A percentile compares a stretch with the other conserved stretches of the same genome.
These are phyloP conservation scores for Pachyseris speciosa DNA, from an alignment of 64 coral and sea anemone genomes.

Conservation along the genomic window DNA sequence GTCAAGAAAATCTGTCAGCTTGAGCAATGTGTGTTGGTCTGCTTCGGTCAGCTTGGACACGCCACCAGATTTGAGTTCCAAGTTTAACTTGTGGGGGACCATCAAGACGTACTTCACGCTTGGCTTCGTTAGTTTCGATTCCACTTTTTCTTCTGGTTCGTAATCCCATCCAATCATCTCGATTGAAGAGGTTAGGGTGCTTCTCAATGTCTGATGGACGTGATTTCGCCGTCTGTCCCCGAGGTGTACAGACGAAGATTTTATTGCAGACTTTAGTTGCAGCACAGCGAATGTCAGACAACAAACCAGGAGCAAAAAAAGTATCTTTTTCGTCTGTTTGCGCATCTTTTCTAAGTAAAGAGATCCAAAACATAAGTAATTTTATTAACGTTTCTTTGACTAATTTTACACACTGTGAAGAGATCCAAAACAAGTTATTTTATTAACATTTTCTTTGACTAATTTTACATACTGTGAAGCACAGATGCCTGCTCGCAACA, in stretches of 20 bases:
- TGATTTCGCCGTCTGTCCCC: too few species aligned
- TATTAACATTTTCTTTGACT: too few species aligned
- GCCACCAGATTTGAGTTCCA: background rate
- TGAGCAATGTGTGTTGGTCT: constrained; percentile 26
- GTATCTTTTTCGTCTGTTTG: background rate
- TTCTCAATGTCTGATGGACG: background rate
- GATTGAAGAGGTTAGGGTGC: background rate
- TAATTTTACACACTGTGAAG: too few species aligned
- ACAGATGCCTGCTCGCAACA: too few species aligned
- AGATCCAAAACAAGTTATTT: too few species aligned
- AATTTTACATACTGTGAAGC: too few species aligned
- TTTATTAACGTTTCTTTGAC: too few species aligned
- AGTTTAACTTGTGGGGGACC: constrained; percentile 50
- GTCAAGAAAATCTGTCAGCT: constrained; percentile 50
- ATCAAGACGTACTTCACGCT: constrained; percentile 51
- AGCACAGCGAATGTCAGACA: background rate
- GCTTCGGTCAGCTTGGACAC: background rate
- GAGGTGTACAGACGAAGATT: background rate
- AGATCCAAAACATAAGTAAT: too few species aligned
- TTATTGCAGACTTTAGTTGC: background rate
- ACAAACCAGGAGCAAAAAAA: background rate
- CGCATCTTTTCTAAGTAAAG: background rate
- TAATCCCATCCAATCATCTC: constrained; percentile 54
- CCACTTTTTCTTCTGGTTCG: constrained; percentile 11
- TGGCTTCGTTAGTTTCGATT: background rate